Percentiles rank a stretch among this genome's conserved stretches.
These are phyloP conservation scores for Ametastegia equiseti DNA, from an alignment of 2,888 invertebrate genomes.

Conservation along the genomic window DNA sequence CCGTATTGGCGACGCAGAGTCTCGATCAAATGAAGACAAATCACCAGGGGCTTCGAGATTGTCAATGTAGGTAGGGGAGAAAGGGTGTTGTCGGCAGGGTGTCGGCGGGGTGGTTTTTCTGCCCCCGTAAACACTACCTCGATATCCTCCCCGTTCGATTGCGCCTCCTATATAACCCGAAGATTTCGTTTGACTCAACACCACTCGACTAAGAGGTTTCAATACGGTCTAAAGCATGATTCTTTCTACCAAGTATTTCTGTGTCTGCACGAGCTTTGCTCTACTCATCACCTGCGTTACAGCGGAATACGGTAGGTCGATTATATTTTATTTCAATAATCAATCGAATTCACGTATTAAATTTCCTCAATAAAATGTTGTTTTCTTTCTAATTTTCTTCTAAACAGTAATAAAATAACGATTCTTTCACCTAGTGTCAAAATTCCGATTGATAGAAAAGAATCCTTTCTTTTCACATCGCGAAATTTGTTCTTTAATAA, in stretches of 20 bases:
- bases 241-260: conserved; percentile 43
- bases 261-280: conserved; percentile 55
- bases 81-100: conserved; percentile 43
- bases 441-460: not conserved
- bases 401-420: no score
- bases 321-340: not conserved
- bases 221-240: conserved; percentile 48
- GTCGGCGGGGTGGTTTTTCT: conserved; percentile 39
- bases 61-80: conserved; percentile 58
- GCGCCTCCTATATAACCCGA: conserved; percentile 58
- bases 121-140: conserved; percentile 36
- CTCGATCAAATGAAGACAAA: conserved; percentile 72
- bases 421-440: no score
- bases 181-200: conserved; percentile 51
- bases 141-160: conserved; percentile 45
- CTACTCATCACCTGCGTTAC: conserved; percentile 53
- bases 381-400: not conserved
- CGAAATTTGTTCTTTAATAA: not conserved
- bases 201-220: conserved; percentile 56
- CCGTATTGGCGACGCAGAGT: conserved; percentile 69
- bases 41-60: conserved; percentile 64
- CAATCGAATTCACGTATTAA: not conserved
- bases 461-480: no score
- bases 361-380: not conserved
- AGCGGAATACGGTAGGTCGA: conserved; percentile 66